A percentile compares a stretch with the other conserved stretches of the same genome.
Conservation (phyloP, 1,140 invertebrate species). For the Neodiprion fabricii region DNA sequence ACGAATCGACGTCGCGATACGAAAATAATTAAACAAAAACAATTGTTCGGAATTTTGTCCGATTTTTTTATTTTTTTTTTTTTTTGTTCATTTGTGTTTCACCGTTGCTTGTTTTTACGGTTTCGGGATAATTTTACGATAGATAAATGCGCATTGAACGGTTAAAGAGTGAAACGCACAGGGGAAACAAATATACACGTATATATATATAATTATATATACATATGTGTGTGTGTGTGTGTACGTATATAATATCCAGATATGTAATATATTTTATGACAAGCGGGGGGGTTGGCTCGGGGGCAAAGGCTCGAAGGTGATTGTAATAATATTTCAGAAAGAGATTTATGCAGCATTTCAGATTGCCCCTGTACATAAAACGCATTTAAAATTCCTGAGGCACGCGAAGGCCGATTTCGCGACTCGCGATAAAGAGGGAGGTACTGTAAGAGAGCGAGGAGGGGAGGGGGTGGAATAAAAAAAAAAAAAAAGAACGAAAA, state of each 20-base stretch:
- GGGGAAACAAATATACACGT: neutral
- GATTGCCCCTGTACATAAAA: conserved; percentile 34
- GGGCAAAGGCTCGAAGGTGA: conserved; percentile 4
- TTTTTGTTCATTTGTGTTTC: no score
- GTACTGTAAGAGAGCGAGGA: neutral
- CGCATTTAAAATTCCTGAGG: conserved; percentile 49
- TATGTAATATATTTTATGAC: neutral
- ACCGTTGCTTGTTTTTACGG: no score
- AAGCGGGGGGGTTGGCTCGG: neutral
- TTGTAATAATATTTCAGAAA: conserved; percentile 8
- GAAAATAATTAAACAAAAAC: no score
- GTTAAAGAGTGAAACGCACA: neutral
- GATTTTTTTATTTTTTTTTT: no score
- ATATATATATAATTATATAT: neutral
- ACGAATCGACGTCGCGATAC: no score
- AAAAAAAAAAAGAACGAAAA: neutral
- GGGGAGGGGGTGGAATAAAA: neutral
- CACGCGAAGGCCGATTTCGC: conserved; percentile 22
- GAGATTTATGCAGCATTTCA: conserved; percentile 7
- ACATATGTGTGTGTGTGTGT: no score
- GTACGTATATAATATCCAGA: no score
- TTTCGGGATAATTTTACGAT: neutral
- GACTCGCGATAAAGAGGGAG: conserved; percentile 28
- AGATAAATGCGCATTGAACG: neutral
- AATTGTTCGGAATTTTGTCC: no score